These are phyloP conservation scores for Ceratotherium simum DNA, from an alignment of 2,113 vertebrate genomes.

Conservation along the genomic window DNA sequence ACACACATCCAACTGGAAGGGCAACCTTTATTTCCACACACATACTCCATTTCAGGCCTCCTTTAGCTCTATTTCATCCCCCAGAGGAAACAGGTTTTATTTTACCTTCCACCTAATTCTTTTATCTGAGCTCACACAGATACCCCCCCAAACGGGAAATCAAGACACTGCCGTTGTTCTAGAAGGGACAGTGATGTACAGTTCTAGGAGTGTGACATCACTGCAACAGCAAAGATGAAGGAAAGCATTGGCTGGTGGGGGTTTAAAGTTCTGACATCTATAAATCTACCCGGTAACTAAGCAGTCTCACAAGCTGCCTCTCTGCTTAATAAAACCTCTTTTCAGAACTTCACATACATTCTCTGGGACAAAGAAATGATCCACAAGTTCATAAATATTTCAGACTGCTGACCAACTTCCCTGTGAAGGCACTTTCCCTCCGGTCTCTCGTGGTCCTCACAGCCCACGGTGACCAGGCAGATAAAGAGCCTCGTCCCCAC, in stretches of 20 bases:
- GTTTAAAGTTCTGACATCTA: too few relatives aligned
- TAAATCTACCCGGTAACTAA: background rate
- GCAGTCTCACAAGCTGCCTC: background rate
- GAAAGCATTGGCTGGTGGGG: background rate
- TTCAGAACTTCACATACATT: background rate
- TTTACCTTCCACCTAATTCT: background rate
- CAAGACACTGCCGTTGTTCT: background rate
- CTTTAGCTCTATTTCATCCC: accelerated
- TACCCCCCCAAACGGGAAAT: background rate
- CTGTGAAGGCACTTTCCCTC: background rate
- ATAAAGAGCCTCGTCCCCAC: background rate
- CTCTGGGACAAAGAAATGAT: background rate
- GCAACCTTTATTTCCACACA: background rate
- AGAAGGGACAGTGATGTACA: background rate
- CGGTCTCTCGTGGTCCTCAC: accelerated
- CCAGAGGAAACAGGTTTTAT: background rate
- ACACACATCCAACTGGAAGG: accelerated
- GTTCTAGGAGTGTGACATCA: background rate
- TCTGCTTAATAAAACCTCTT: background rate
- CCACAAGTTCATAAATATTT: background rate
- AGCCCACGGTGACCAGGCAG: background rate
- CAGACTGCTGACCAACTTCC: background rate
- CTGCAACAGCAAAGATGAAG: background rate
- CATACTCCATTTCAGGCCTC: background rate
- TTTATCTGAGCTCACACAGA: background rate